phyloP scores from a whole-genome alignment of 2,888 invertebrate genomes.

The Serripes groenlandicus region DNA sequence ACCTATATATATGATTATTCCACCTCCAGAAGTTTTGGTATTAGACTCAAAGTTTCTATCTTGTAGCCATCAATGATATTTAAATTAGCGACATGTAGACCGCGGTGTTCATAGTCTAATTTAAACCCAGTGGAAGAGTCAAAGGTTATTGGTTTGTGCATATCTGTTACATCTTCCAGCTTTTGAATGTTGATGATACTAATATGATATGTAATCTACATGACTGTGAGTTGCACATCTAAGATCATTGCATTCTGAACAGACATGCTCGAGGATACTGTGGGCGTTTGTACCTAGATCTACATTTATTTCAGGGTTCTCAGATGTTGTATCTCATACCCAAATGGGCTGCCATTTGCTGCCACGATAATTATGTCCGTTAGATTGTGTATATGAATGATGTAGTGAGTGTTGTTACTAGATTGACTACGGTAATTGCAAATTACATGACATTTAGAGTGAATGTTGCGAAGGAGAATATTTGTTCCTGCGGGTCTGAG shows the following conservation, averaged over 20 bases:
- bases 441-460: neutral
- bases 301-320: neutral
- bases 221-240: no score
- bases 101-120: neutral
- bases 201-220: no score
- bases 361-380: no score
- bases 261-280: neutral
- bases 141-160: neutral
- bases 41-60: constrained; percentile 10
- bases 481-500: neutral
- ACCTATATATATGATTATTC: constrained; percentile 19
- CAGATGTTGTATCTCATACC: no score
- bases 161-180: neutral
- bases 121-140: neutral
- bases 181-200: no score
- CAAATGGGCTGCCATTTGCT: no score
- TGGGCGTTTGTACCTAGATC: constrained; percentile 5
- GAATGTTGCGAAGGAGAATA: neutral
- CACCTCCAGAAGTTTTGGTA: constrained; percentile 15
- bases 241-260: no score
- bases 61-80: constrained; percentile 7
- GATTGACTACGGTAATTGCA: neutral
- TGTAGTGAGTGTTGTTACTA: neutral
- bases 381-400: neutral
- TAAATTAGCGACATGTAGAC: neutral